A percentile compares a stretch with the other conserved stretches of the same genome.
phyloP scores from a whole-genome alignment of 2,113 vertebrate genomes.

The Anser brachyrhynchus region DNA sequence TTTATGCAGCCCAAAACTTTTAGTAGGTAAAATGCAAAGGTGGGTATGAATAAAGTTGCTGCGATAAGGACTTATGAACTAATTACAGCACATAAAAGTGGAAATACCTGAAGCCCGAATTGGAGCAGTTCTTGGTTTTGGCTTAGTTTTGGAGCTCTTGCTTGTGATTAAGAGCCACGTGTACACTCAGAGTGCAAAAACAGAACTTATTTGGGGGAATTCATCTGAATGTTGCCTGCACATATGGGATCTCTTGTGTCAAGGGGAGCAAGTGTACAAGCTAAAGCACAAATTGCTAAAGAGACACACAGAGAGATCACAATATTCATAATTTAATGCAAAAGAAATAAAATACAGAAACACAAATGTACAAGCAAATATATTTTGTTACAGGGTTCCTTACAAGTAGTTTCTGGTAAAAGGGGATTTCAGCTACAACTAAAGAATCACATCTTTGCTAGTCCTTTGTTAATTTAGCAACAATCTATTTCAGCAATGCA shows the following conservation, averaged over 20 bases:
- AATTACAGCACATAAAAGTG: background rate
- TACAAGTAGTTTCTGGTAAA: background rate
- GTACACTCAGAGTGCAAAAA: background rate
- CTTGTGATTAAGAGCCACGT: background rate
- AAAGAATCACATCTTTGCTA: background rate
- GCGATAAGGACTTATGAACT: background rate
- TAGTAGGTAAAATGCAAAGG: background rate
- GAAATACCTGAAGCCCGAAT: background rate
- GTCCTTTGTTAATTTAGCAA: background rate
- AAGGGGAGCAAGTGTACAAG: background rate
- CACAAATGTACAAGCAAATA: background rate
- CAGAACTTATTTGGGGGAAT: background rate
- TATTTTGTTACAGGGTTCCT: background rate
- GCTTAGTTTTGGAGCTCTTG: background rate
- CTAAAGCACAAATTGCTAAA: background rate
- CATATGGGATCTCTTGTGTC: background rate
- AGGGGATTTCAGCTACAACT: background rate
- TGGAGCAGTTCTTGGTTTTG: background rate
- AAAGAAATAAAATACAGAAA: background rate
- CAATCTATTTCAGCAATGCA: background rate
- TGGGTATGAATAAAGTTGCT: background rate
- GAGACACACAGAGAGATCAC: fast-evolving
- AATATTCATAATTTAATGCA: background rate
- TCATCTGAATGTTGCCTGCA: background rate
- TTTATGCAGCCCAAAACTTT: background rate